A percentile compares a stretch with the other conserved stretches of the same genome.
phyloP scores from a whole-genome alignment of 2,797 vertebrate species.

The Urosaurus nigricauda region DNA sequence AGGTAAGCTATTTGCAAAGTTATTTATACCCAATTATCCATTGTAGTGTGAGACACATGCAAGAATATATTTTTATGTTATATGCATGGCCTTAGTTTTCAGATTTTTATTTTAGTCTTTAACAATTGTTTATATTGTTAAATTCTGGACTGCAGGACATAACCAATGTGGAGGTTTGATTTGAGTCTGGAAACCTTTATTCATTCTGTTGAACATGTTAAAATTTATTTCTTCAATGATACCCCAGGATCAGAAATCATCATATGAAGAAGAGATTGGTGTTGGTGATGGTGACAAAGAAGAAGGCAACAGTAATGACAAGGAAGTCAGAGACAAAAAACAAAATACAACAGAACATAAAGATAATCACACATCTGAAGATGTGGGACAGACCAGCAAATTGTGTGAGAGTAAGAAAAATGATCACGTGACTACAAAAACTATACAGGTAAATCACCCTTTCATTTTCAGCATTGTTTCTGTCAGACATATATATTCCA shows the following conservation, averaged over 20 bases:
- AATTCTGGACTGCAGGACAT: not conserved
- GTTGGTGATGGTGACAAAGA: not conserved
- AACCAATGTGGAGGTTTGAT: not conserved
- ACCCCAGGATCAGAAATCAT: slow-evolving; percentile 68
- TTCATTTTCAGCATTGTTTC: slow-evolving; percentile 7
- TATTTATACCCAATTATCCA: not conserved
- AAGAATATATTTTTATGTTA: not conserved
- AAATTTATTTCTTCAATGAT: slow-evolving; percentile 64
- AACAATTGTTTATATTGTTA: not conserved
- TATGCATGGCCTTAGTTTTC: not conserved
- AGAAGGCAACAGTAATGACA: not conserved
- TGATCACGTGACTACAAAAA: slow-evolving; percentile 36
- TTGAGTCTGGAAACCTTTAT: not conserved
- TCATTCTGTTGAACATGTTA: slow-evolving; percentile 12
- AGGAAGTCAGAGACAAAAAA: not conserved
- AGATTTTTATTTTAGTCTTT: not conserved
- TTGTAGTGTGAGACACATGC: not conserved
- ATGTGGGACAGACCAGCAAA: slow-evolving; percentile 36
- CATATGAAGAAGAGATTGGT: slow-evolving; percentile 61
- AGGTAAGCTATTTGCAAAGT: slow-evolving; percentile 59
- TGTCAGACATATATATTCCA: not conserved
- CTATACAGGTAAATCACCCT: slow-evolving; percentile 60
- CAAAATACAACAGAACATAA: slow-evolving; percentile 25
- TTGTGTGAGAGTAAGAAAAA: slow-evolving; percentile 50
- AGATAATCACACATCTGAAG: not conserved